Conservation (phyloP, 2,113 vertebrate species). For the Hydrolagus affinis region DNA sequence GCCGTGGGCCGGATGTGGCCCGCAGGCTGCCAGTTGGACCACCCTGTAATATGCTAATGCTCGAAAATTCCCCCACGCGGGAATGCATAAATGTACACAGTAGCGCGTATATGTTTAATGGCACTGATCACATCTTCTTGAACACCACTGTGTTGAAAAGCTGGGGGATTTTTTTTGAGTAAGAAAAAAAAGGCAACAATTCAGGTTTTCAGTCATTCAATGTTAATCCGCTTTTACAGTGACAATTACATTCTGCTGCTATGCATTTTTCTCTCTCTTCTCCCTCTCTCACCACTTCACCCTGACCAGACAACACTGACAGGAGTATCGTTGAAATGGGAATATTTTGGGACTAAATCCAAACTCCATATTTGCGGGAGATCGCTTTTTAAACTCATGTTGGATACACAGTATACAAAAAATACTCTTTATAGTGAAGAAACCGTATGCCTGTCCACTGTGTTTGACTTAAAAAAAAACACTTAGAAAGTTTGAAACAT, state of each 20-base stretch:
- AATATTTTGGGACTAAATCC: neutral
- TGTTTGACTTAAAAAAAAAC: conserved; percentile 9
- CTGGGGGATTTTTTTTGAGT: too few relatives aligned
- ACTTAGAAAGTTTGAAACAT: too few relatives aligned
- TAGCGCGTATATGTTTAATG: too few relatives aligned
- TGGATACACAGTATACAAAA: neutral
- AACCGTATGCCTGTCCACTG: neutral
- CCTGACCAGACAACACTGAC: neutral
- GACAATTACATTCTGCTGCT: neutral
- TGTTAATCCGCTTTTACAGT: neutral
- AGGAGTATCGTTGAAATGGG: neutral
- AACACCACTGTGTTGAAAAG: too few relatives aligned
- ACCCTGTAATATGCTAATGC: too few relatives aligned
- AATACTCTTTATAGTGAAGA: neutral
- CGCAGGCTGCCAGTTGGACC: too few relatives aligned
- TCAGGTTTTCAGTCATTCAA: neutral
- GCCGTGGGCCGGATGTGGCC: too few relatives aligned
- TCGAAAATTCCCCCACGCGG: too few relatives aligned
- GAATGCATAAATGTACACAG: too few relatives aligned
- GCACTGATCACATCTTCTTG: too few relatives aligned
- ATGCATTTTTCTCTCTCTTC: too few relatives aligned
- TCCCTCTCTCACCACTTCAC: neutral
- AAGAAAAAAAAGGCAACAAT: neutral
- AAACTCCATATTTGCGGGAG: neutral
- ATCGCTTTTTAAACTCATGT: neutral